Evolutionary conservation across 2,888 invertebrate genomes (phyloP).

Genomic region (Cheiracanthium punctorium): DNA sequence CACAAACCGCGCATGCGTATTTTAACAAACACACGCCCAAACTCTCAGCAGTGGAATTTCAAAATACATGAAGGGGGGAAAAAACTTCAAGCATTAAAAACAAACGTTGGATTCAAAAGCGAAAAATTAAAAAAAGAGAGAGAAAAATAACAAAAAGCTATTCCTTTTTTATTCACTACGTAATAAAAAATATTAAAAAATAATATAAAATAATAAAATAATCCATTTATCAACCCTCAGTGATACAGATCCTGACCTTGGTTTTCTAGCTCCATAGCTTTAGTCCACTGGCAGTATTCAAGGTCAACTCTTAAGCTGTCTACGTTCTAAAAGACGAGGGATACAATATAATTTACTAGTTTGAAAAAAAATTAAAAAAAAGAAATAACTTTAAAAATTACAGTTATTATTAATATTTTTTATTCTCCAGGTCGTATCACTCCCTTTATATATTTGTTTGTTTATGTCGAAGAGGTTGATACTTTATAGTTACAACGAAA

Average conservation of each 20-base stretch:
- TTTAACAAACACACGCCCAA: constrained; percentile 38
- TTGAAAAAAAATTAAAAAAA: constrained; percentile 16
- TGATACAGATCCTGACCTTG: constrained; percentile 68
- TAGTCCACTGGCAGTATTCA: constrained; percentile 30
- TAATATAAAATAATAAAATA: constrained; percentile 34
- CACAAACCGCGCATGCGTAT: constrained; percentile 23
- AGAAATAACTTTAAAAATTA: constrained; percentile 62
- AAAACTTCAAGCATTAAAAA: constrained; percentile 24
- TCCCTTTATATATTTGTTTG: constrained; percentile 62
- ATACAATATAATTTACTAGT: constrained; percentile 30
- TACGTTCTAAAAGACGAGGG: not conserved
- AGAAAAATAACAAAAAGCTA: not conserved
- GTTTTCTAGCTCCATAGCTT: constrained; percentile 22
- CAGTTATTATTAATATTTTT: constrained; percentile 68
- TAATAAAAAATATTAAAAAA: constrained; percentile 19
- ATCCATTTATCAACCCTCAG: constrained; percentile 64
- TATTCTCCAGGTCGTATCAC: constrained; percentile 45
- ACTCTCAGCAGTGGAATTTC: constrained; percentile 10
- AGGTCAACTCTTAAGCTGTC: constrained; percentile 52
- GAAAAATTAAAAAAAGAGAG: constrained; percentile 20
- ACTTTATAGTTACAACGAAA: constrained; percentile 65
- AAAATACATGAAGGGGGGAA: constrained; percentile 20
- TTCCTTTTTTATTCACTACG: not conserved
- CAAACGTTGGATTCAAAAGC: constrained; percentile 39
- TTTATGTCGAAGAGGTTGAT: constrained; percentile 62